Evolutionary conservation across 2,797 vertebrate species (phyloP).

Genomic region (Ctenopoma kingsleyae): DNA sequence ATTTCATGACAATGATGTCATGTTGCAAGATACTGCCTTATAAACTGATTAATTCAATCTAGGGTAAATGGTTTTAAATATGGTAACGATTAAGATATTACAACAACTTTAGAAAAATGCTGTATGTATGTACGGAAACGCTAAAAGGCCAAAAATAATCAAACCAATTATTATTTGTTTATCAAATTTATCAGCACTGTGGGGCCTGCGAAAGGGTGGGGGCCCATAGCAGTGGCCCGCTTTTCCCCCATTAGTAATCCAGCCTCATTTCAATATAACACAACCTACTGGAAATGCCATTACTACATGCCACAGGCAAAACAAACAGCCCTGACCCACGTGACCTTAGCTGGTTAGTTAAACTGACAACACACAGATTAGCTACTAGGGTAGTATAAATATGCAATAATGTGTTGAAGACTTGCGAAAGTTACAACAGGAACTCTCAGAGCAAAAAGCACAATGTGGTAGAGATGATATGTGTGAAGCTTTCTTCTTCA

Average conservation of each 20-base stretch:
- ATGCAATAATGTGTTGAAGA: constrained; percentile 44
- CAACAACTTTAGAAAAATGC: too few species aligned
- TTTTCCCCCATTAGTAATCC: neutral
- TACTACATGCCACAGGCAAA: neutral
- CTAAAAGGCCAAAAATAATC: neutral
- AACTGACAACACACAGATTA: constrained; percentile 37
- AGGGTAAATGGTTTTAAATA: neutral
- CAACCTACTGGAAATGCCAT: constrained; percentile 13
- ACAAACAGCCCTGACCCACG: constrained; percentile 34
- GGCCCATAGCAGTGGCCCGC: neutral
- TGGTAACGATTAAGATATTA: too few species aligned
- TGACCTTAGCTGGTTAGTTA: constrained; percentile 23
- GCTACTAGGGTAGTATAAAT: constrained; percentile 13
- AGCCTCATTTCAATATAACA: constrained; percentile 4
- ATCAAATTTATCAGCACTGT: too few species aligned
- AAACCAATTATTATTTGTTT: too few species aligned
- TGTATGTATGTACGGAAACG: too few species aligned
- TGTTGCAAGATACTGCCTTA: neutral
- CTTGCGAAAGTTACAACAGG: constrained; percentile 63
- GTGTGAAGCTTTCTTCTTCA: neutral
- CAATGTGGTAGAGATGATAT: constrained; percentile 2
- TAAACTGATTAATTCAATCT: neutral
- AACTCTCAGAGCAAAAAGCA: constrained; percentile 34
- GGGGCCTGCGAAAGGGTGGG: constrained; percentile 1
- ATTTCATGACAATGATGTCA: neutral